phyloP scores from a whole-genome alignment of 2,888 invertebrate species.

The Agrenia bidenticulata region DNA sequence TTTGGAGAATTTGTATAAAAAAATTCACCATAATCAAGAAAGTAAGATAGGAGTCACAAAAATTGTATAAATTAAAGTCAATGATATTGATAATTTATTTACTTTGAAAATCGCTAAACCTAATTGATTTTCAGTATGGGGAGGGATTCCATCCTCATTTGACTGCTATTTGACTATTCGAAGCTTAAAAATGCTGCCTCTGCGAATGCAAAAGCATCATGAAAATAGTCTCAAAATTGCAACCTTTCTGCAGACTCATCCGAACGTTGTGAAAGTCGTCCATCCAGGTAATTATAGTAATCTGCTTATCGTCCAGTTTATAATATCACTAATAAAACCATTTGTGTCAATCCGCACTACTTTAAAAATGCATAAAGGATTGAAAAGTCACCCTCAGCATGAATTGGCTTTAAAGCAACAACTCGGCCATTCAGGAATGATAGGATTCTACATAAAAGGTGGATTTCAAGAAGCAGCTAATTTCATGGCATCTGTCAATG shows the following conservation, averaged over 20 bases:
- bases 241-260: slow-evolving; percentile 75
- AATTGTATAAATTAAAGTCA: background rate
- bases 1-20: slow-evolving; percentile 58
- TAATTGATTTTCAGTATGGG: slow-evolving; percentile 65
- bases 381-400: slow-evolving; percentile 83
- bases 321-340: background rate
- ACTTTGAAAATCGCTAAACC: background rate
- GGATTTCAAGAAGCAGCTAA: slow-evolving; percentile 69
- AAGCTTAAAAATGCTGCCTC: slow-evolving; percentile 86
- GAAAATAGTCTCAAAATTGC: slow-evolving; percentile 76
- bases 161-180: slow-evolving; percentile 92
- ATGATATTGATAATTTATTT: background rate
- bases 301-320: no score
- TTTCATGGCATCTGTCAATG: slow-evolving; percentile 71
- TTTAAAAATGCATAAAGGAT: no score
- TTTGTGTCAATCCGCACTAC: slow-evolving; percentile 45
- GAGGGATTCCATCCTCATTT: slow-evolving; percentile 91
- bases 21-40: slow-evolving; percentile 60
- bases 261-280: slow-evolving; percentile 73
- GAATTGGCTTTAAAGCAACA: slow-evolving; percentile 75
- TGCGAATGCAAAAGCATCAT: slow-evolving; percentile 88
- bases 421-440: slow-evolving; percentile 85
- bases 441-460: slow-evolving; percentile 84
- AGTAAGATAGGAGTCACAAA: slow-evolving; percentile 55
- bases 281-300: slow-evolving; percentile 69